A percentile compares a stretch with the other conserved stretches of the same genome.
These are phyloP conservation scores for Galleria mellonella DNA, from an alignment of 1,140 invertebrate genomes.

Conservation along the genomic window DNA sequence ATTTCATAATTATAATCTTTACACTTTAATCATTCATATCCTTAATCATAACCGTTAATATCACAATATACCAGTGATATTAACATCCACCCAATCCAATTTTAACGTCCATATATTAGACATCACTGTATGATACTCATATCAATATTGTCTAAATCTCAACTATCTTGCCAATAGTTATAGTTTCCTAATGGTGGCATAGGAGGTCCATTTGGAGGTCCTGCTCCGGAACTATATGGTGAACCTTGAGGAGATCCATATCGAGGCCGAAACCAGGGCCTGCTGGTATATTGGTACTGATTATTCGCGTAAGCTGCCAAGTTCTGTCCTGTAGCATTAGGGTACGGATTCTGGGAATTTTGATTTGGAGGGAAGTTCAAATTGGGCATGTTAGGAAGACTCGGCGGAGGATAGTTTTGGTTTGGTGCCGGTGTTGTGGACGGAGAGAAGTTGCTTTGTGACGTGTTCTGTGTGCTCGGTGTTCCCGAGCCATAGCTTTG, in stretches of 20 bases:
- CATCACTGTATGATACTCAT: constrained; percentile 14
- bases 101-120: constrained; percentile 2
- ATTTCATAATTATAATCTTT: constrained; percentile 15
- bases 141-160: constrained; percentile 40
- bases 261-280: constrained; percentile 56
- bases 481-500: constrained; percentile 33
- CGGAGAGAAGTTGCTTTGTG: constrained; percentile 49
- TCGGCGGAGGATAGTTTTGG: constrained; percentile 35
- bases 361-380: constrained; percentile 39
- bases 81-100: background rate
- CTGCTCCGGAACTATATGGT: constrained; percentile 40
- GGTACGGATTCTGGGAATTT: constrained; percentile 46
- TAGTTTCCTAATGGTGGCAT: constrained; percentile 51
- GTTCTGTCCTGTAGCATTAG: constrained; percentile 63
- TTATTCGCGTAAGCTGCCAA: constrained; percentile 62
- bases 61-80: background rate
- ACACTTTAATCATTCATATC: no score
- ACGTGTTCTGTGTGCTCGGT: constrained; percentile 32
- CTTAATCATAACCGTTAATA: no score
- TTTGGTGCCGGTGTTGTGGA: constrained; percentile 55
- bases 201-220: constrained; percentile 37
- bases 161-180: constrained; percentile 66
- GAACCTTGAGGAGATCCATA: constrained; percentile 56
- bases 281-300: constrained; percentile 55
- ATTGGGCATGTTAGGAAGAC: constrained; percentile 43